These are phyloP conservation scores for Columba livia DNA, from an alignment of 2,113 vertebrate genomes.

Conservation along the genomic window DNA sequence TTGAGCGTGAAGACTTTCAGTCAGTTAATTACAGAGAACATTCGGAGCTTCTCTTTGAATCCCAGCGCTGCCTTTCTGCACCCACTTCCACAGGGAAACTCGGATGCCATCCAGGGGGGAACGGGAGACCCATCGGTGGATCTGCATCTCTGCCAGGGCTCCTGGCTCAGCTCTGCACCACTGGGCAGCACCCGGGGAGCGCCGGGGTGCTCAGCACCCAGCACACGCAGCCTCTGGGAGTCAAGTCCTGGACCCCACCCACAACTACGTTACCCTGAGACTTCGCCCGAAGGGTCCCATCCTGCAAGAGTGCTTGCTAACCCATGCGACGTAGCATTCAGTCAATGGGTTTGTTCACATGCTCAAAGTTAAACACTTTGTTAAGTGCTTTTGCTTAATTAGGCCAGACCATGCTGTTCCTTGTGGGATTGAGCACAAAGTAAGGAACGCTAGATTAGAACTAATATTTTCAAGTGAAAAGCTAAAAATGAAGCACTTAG, in stretches of 20 bases:
- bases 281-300: neutral
- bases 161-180: neutral
- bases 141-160: neutral
- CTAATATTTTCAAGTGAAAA: conserved; percentile 8
- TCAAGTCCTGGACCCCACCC: fast-evolving
- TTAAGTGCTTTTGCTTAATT: conserved; percentile 47
- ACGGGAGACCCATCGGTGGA: fast-evolving
- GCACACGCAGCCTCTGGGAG: fast-evolving
- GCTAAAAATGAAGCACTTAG: conserved; percentile 36
- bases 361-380: neutral
- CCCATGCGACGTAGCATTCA: fast-evolving
- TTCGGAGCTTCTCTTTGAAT: neutral
- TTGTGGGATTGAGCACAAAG: neutral
- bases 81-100: neutral
- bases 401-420: neutral
- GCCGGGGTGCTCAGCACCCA: neutral
- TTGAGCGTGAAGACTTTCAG: neutral
- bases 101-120: neutral
- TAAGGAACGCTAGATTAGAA: neutral
- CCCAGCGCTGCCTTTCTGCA: neutral
- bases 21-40: neutral
- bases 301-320: neutral
- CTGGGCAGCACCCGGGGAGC: neutral
- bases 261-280: neutral
- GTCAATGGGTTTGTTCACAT: neutral